Evolutionary conservation across 2,113 vertebrate genomes (phyloP), one percentile per base, ranked within the genome.

Genomic region (Cygnus atratus): DNA sequence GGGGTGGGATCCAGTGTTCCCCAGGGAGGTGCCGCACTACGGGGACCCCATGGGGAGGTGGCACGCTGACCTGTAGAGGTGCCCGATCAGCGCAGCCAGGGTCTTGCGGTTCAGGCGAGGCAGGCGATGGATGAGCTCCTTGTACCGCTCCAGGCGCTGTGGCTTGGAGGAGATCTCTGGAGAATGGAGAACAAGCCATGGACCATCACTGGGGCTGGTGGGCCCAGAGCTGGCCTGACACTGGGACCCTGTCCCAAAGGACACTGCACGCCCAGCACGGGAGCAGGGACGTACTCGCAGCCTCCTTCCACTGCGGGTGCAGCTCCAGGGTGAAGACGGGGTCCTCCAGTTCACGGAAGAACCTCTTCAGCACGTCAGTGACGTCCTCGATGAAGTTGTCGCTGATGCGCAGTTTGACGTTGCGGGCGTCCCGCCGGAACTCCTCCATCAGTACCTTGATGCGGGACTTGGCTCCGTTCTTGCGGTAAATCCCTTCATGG

Each of bases 321-420:
- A 99, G 97, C 78, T 99, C 98, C 24, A 97, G 97, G 97, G 99
- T 99, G 96, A 99, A 99, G 95, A 99, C 95, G 0, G 99, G 99
- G 91, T 99, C 99, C 11, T 99, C 99, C 0, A 99, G 97, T 96
- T 99, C 99, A 8, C 99, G 98, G 97, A 99, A 99, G 97, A 99
- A 99, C 94, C 99, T 98, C 97, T 99, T 99, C 21, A 99, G 98
- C 16, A 99, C 99, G 0, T 99, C 99, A 0, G 99, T 99, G 92
- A 99, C 99, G 0, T 99, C 99, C 94, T 99, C 99, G 2, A 99
- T 99, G 93, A 99, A 99, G 97, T 99, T 99, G 94, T 99, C 99
- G 6, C 98, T 99, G 46, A 99, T 99, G 31, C 99, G 98, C 65
- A 99, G 98, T 73, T 99, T 99, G 92, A 99, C 99, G 0, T 99